Evolutionary conservation across 2,113 vertebrate species (phyloP).

Genomic region (Pangasianodon hypophthalmus): DNA sequence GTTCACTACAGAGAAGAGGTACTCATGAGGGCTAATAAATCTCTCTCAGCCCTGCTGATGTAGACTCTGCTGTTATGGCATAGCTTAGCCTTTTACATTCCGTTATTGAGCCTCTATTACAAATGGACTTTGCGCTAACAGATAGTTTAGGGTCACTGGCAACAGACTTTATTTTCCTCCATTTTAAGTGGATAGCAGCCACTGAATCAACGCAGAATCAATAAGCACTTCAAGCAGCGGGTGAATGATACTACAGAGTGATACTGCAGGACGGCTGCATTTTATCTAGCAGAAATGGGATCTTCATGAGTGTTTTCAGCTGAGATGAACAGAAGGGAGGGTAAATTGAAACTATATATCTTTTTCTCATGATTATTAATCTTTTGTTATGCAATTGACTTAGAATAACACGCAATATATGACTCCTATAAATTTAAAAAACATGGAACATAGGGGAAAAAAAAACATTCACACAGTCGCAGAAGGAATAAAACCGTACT

Average conservation of each 20-base stretch:
- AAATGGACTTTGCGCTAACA: constrained; percentile 38
- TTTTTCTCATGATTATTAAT: constrained; percentile 23
- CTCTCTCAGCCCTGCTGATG: constrained; percentile 20
- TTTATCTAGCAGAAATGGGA: constrained; percentile 29
- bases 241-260: constrained; percentile 18
- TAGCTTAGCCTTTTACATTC: constrained; percentile 36
- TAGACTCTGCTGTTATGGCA: constrained; percentile 1
- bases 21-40: not conserved
- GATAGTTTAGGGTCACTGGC: constrained; percentile 44
- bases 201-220: constrained; percentile 44
- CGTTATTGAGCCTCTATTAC: constrained; percentile 42
- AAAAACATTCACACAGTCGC: constrained; percentile 29
- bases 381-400: constrained; percentile 10
- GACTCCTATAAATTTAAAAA: constrained; percentile 26
- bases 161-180: constrained; percentile 42
- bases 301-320: constrained; percentile 31
- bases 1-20: not conserved
- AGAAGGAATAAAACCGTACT: constrained; percentile 46
- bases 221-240: constrained; percentile 39
- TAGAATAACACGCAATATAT: not conserved
- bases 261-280: constrained; percentile 15
- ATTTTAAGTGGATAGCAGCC: constrained; percentile 46
- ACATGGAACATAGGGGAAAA: not conserved
- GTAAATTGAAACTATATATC: not conserved
- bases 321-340: constrained; percentile 19